phyloP scores from a whole-genome alignment of 2,797 vertebrate genomes.

The Echeneis naucrates region DNA sequence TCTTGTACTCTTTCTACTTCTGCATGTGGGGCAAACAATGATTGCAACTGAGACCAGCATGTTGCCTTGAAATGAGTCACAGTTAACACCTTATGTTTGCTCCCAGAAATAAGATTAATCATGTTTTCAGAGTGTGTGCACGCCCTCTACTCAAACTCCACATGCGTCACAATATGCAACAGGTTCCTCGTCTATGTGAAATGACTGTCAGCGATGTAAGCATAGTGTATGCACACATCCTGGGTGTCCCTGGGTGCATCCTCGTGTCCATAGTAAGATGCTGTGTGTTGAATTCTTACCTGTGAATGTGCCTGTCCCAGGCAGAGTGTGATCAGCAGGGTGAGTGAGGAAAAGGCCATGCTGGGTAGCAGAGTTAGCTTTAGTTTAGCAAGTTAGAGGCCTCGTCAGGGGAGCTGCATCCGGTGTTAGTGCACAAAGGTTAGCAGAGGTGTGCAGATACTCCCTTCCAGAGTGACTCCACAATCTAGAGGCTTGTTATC shows the following conservation, averaged over 20 bases:
- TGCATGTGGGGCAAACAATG: background rate
- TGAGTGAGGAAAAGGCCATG: constrained; percentile 61
- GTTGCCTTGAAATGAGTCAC: background rate
- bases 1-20: constrained; percentile 1
- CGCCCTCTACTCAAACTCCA: too few relatives aligned
- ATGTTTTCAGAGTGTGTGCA: background rate
- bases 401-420: constrained; percentile 46
- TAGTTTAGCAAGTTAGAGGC: constrained; percentile 58
- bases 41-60: constrained; percentile 10
- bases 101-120: constrained; percentile 7
- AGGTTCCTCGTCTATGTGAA: too few relatives aligned
- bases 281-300: constrained; percentile 82
- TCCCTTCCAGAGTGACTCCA: constrained; percentile 42
- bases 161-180: too few relatives aligned
- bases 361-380: constrained; percentile 51
- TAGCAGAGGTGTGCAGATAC: constrained; percentile 49
- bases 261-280: background rate
- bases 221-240: background rate
- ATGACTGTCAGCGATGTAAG: background rate
- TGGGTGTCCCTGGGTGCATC: background rate
- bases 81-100: constrained; percentile 14
- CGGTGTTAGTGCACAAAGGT: constrained; percentile 48
- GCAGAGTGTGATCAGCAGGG: constrained; percentile 81
- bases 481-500: constrained; percentile 50
- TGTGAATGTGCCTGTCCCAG: constrained; percentile 82